Evolutionary conservation across 1,140 invertebrate species (phyloP), one percentile per base, ranked within the genome.

Genomic region (Medauroidea extradentata): DNA sequence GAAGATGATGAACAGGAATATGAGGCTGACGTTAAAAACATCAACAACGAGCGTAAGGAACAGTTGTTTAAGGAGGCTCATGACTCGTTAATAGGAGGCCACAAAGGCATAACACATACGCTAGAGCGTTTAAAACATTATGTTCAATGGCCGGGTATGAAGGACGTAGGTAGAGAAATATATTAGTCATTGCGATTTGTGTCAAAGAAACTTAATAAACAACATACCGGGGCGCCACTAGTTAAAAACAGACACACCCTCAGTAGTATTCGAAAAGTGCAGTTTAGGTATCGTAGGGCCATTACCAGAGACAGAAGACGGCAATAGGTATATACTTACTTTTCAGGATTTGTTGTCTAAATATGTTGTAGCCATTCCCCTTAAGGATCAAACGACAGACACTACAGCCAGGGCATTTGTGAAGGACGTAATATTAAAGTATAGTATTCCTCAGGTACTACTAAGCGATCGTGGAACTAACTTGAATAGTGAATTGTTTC

Each of bases 271-370:
- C 16, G 38, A 48, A 43, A 56, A 16, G n/a, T 18, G 43, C 11
- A 29, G 16, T 23, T 14, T 63, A 5, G 63, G 62, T 53, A 42
- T 65, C 7, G 56, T 65, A 14, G 60, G 60, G 2, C 55, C 63
- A 2, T 57, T 65, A 27, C 50, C 53, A 18, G 3, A 25, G 9
- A 62, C 55, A 2, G 21, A 54, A 21, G 5, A 25, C 5, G 53
- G 55, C 4, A 64, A 62, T 18, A 58, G 19, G 49, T 62, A 58
- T 24, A 64, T 64, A 9, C 14, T 65, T 1, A 59, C 63, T 0
- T 48, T 53, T 19, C 57, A 62, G 19, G 51, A 65, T 48, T 34
- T 55, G 24, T 19, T 62, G 18, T 56, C 50, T 5, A 65, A 62
- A 48, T 65, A 59, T 18, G 4, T 41, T 0, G 14, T 34, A 5